Evolutionary conservation across 2,797 vertebrate species (phyloP).

Genomic region (Halcyon badia): DNA sequence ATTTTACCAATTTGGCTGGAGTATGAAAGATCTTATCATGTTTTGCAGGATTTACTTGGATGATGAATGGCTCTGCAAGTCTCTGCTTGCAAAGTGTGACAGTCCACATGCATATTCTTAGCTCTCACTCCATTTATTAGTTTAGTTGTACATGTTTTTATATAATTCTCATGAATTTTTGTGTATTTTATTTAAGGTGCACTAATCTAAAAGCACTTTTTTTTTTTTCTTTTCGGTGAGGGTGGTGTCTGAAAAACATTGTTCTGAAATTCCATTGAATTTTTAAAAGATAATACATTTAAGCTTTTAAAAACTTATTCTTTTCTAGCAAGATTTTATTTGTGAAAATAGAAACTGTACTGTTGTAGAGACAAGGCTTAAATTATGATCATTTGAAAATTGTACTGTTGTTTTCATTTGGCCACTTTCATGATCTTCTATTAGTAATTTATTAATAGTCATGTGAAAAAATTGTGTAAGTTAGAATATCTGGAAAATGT

Average conservation of each 20-base stretch:
- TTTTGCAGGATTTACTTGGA: conserved; percentile 70
- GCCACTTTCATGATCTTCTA: background rate
- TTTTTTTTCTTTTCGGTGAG: background rate
- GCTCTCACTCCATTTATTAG: conserved; percentile 51
- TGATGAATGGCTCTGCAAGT: conserved; percentile 59
- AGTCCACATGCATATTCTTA: conserved; percentile 62
- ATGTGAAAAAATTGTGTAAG: background rate
- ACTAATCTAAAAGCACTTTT: background rate
- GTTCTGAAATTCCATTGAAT: background rate
- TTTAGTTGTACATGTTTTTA: background rate
- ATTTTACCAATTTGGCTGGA: conserved; percentile 68
- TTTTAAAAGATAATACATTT: background rate
- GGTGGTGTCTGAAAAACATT: background rate
- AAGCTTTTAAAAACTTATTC: background rate
- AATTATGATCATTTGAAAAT: background rate
- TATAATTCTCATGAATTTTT: background rate
- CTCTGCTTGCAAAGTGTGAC: conserved; percentile 67
- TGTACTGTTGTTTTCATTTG: background rate
- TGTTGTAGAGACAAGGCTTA: background rate
- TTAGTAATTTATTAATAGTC: background rate
- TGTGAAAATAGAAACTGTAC: background rate
- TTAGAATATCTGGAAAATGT: background rate
- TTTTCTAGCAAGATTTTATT: background rate
- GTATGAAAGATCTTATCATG: conserved; percentile 63
- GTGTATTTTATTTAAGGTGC: conserved; percentile 14